A percentile compares a stretch with the other conserved stretches of the same genome.
These are phyloP conservation scores for Lepidothrix coronata DNA, from an alignment of 2,113 vertebrate genomes.

Conservation along the genomic window DNA sequence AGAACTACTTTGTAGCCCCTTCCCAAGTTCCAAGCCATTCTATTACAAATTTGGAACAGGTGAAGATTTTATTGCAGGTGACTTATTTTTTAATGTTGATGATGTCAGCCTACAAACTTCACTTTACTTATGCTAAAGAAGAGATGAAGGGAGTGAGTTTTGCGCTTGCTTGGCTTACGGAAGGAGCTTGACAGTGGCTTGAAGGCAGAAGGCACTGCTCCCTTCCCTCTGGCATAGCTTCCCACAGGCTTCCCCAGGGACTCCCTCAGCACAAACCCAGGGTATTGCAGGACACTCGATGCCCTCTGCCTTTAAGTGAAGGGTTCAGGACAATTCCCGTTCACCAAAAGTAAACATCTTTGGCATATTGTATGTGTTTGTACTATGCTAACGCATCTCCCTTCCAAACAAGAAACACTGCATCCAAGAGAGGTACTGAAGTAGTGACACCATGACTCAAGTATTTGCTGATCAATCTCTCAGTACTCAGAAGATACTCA, in stretches of 20 bases:
- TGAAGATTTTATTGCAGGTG: background rate
- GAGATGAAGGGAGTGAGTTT: background rate
- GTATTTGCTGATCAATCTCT: background rate
- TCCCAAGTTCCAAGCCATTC: background rate
- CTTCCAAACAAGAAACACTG: background rate
- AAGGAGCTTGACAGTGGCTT: fast-evolving
- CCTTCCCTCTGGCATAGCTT: background rate
- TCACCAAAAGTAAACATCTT: background rate
- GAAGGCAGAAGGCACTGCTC: background rate
- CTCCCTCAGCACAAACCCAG: background rate
- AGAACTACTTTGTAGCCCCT: background rate
- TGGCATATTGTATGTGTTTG: background rate
- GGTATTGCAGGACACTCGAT: fast-evolving
- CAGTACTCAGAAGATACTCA: background rate
- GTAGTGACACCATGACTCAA: background rate
- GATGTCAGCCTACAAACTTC: background rate
- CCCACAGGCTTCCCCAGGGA: background rate
- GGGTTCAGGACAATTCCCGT: background rate
- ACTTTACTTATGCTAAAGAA: background rate
- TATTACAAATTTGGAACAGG: background rate
- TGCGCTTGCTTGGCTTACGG: background rate
- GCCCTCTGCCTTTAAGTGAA: background rate
- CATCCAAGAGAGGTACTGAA: background rate
- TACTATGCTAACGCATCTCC: fast-evolving
- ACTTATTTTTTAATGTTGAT: background rate